These are phyloP conservation scores for Python bivittatus DNA, from an alignment of 2,113 vertebrate genomes.

Conservation along the genomic window DNA sequence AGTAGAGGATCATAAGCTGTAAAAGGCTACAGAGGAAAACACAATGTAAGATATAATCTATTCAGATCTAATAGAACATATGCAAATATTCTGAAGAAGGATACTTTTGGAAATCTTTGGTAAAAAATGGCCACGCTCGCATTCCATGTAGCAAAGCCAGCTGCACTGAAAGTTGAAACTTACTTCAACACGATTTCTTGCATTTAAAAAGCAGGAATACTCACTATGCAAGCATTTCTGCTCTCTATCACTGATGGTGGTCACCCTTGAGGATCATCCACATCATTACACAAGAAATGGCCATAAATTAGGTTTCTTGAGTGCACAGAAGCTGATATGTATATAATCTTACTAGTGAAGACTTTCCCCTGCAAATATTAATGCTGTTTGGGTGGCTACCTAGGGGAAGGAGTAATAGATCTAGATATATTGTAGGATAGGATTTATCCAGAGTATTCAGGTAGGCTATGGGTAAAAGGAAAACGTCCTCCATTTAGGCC, in stretches of 20 bases:
- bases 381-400: neutral
- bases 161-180: neutral
- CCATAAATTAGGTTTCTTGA: neutral
- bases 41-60: conserved; percentile 38
- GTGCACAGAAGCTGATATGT: neutral
- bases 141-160: neutral
- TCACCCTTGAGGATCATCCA: neutral
- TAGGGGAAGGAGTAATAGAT: neutral
- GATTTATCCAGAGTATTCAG: neutral
- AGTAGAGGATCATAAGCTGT: neutral
- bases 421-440: neutral
- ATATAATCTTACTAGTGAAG: neutral
- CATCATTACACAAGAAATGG: neutral
- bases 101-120: neutral
- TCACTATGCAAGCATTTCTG: neutral
- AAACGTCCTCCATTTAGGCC: neutral
- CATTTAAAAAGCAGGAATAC: neutral
- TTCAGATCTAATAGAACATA: conserved; percentile 30
- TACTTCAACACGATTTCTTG: neutral
- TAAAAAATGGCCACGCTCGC: neutral
- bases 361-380: neutral
- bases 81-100: neutral
- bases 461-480: neutral
- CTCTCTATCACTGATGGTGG: neutral
- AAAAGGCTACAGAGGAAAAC: neutral